Percentiles rank a stretch among this genome's conserved stretches.
Evolutionary conservation across 2,888 invertebrate species (phyloP).

Genomic region (Machimus atricapillus): DNA sequence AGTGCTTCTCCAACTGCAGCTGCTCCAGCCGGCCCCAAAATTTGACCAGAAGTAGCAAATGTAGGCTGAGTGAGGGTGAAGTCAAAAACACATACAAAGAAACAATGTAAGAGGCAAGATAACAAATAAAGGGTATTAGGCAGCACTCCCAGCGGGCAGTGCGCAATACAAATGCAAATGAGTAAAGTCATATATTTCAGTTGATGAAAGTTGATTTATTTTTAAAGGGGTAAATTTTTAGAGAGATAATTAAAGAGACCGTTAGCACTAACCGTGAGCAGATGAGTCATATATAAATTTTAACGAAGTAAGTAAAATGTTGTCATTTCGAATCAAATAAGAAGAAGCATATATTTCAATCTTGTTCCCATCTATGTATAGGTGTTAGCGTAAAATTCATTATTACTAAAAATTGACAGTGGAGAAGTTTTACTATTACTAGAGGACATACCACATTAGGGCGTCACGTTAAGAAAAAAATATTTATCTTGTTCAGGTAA

Average conservation of each 20-base stretch:
- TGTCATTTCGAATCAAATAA: conserved; percentile 44
- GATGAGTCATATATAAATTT: conserved; percentile 31
- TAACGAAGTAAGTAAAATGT: conserved; percentile 42
- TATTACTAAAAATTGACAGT: conserved; percentile 25
- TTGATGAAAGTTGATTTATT: conserved; percentile 35
- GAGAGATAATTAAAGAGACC: conserved; percentile 25
- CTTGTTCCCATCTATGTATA: conserved; percentile 45
- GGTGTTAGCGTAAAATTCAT: conserved; percentile 41
- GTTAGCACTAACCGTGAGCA: conserved; percentile 19
- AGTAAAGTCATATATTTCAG: conserved; percentile 26
- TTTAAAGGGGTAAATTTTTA: conserved; percentile 16
- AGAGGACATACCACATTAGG: not conserved
- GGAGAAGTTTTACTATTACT: conserved; percentile 26
- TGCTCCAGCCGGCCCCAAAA: not conserved
- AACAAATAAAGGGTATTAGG: not conserved
- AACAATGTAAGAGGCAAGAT: conserved; percentile 17
- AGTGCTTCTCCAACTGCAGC: not conserved
- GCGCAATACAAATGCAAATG: conserved; percentile 3
- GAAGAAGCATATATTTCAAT: conserved; percentile 36
- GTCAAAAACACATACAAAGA: conserved; percentile 8
- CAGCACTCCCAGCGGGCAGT: not conserved
- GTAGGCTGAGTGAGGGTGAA: not conserved
- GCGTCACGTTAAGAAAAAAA: conserved; percentile 27
- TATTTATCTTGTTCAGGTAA: conserved; percentile 36
- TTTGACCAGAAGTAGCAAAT: not conserved